phyloP scores from a whole-genome alignment of 2,888 invertebrate genomes.

The Cataglyphis rosenhaueri region DNA sequence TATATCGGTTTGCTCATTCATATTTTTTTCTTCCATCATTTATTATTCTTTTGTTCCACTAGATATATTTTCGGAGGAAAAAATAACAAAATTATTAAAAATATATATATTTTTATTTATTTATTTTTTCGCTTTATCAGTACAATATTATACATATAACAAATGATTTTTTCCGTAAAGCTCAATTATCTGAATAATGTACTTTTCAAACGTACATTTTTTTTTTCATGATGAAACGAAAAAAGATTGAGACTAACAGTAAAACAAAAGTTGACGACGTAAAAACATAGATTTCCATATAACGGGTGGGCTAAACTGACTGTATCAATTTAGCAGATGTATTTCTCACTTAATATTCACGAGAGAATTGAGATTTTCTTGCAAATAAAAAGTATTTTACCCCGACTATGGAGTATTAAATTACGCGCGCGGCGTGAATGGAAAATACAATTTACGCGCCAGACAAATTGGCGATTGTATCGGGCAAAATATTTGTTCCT shows the following conservation, averaged over 20 bases:
- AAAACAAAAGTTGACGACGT: neutral
- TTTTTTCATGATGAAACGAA: neutral
- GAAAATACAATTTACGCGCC: constrained; percentile 25
- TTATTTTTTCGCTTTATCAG: neutral
- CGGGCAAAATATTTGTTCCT: constrained; percentile 24
- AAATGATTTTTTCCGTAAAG: neutral
- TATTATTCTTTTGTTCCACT: neutral
- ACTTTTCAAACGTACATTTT: neutral
- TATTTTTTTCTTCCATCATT: constrained; percentile 27
- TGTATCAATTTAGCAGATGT: constrained; percentile 19
- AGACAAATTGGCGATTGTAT: constrained; percentile 38
- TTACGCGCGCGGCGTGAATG: constrained; percentile 6
- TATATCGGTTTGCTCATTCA: neutral
- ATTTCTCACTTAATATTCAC: constrained; percentile 30
- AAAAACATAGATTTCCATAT: neutral
- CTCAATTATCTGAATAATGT: neutral
- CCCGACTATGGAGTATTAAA: neutral
- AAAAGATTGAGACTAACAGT: neutral
- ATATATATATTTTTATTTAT: constrained; percentile 1
- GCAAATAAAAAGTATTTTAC: constrained; percentile 10
- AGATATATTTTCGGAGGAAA: neutral
- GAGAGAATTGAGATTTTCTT: neutral
- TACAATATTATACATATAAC: no score
- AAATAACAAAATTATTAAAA: constrained; percentile 5
- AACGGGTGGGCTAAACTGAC: neutral